Evolutionary conservation across 2,113 vertebrate genomes (phyloP), one percentile per base, ranked within the genome.

Genomic region (Cololabis saira): DNA sequence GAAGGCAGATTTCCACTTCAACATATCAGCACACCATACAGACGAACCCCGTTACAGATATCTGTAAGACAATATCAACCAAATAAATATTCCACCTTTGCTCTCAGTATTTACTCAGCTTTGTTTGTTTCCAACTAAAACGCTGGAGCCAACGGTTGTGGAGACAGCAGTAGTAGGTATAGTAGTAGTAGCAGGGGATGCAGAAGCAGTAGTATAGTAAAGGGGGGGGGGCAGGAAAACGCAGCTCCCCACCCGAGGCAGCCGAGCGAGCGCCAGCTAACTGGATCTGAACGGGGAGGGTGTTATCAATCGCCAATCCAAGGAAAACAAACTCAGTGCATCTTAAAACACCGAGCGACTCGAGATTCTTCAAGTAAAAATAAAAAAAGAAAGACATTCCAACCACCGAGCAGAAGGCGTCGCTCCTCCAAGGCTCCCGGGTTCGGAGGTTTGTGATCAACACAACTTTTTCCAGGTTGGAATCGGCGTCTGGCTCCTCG

Each of bases 171-270:
- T 89, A 92, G 91, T 87, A 88, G 84, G 84, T 90, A 67, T 81
- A 83, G 61, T 91, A 93, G 87, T 89, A 91, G 89, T 91, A 90
- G 89, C 81, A 87, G 83, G 86, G 76, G 90, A 71, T 84, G 90
- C 90, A 90, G 88, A 90, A 92, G 92, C 89, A 94, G 91, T 92
- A 93, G 90, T 91, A 90, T 81, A 83, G 80, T 62, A 84, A 81
- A 49, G 61, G 65, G 79, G 44, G 67, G 82, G 65, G 86, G 9
- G 9, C 61, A 72, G 5, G 24, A 27, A 78, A 83, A 67, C 63
- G 66, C 65, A 50, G 73, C 66, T 44, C 75, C 78, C 64, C 15
- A 21, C 65, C 65, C 53, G 47, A 52, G 74, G 69, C 74, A 58
- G 84, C 68, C 75, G 16, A 27, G 24, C 3, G 68, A 72, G 53